Evolutionary conservation across 2,113 vertebrate genomes (phyloP).

Genomic region (Pseudolaguvia tuberculata): DNA sequence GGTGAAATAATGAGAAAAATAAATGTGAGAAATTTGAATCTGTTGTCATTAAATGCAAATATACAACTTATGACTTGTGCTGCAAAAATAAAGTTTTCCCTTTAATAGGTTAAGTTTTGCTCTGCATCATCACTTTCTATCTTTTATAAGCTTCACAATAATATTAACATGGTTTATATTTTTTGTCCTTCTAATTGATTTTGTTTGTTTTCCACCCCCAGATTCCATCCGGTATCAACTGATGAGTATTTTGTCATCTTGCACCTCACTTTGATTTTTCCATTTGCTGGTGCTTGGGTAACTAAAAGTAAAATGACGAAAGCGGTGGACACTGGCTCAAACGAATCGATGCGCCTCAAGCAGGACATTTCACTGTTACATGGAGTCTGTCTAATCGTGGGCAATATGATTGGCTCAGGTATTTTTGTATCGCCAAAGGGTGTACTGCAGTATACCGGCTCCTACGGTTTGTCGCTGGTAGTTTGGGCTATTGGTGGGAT

Average conservation of each 20-base stretch:
- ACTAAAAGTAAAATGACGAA: constrained; percentile 53
- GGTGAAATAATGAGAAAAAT: not conserved
- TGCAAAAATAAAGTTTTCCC: no score
- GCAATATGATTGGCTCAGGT: constrained; percentile 78
- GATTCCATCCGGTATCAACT: not conserved
- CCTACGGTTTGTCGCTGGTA: constrained; percentile 72
- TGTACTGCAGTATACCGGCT: constrained; percentile 69
- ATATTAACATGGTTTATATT: not conserved
- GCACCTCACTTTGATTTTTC: not conserved
- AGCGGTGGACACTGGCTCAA: constrained; percentile 50
- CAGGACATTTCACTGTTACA: constrained; percentile 79
- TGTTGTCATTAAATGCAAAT: not conserved
- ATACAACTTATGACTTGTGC: no score
- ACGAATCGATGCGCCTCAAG: constrained; percentile 62
- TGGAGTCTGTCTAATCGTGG: constrained; percentile 75
- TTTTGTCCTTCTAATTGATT: not conserved
- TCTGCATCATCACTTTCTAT: not conserved
- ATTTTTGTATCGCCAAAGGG: constrained; percentile 78
- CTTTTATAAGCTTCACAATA: not conserved
- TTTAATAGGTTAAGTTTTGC: not conserved
- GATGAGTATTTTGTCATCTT: not conserved
- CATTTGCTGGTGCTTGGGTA: not conserved
- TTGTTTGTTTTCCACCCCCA: not conserved
- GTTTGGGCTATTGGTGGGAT: constrained; percentile 74
- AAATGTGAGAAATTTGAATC: not conserved